phyloP scores from a whole-genome alignment of 1,140 invertebrate genomes.

The Conus ventricosus region DNA sequence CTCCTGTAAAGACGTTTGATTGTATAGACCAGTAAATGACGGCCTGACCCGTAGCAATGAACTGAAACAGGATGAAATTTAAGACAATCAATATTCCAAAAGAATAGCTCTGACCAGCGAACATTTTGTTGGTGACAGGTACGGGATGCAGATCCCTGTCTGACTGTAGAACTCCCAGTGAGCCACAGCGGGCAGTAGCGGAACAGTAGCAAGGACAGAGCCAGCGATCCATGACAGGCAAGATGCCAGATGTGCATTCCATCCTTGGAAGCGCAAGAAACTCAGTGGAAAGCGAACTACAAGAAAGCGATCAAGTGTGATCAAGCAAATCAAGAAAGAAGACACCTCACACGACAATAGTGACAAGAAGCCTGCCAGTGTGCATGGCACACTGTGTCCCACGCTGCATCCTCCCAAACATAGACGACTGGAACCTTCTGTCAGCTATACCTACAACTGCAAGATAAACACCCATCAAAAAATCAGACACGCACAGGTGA shows the following conservation, averaged over 20 bases:
- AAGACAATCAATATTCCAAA: neutral
- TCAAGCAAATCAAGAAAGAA: neutral
- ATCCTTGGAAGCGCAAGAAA: neutral
- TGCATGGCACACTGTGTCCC: neutral
- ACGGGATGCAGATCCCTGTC: conserved; percentile 8
- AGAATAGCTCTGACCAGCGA: neutral
- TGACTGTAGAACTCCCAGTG: conserved; percentile 17
- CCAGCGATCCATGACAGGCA: neutral
- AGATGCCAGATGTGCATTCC: neutral
- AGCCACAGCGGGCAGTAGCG: neutral
- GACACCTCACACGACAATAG: neutral
- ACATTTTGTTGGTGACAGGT: neutral
- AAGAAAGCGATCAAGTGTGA: neutral
- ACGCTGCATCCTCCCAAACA: neutral
- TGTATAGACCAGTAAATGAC: neutral
- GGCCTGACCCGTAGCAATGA: neutral
- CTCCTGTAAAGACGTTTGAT: neutral
- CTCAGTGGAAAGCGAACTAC: neutral
- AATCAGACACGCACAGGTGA: neutral
- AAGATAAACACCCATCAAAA: neutral
- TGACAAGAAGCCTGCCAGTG: neutral
- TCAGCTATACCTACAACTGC: neutral
- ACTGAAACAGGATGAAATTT: neutral
- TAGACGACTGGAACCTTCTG: neutral
- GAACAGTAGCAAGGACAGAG: neutral